Evolutionary conservation across 2,113 vertebrate genomes (phyloP).

Genomic region (Coryphaenoides rupestris): DNA sequence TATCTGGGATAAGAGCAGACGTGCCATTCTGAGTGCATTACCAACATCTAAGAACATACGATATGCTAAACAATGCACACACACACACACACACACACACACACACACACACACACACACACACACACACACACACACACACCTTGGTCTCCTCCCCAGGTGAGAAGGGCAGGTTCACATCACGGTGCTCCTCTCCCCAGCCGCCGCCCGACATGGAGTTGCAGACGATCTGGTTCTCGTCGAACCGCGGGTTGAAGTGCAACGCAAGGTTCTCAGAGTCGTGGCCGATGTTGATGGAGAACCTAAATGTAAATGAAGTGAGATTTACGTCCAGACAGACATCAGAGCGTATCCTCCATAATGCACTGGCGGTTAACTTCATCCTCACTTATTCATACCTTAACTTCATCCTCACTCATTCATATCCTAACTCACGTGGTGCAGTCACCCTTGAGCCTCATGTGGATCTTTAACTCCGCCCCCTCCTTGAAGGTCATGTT

Average conservation of each 20-base stretch:
- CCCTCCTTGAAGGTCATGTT: constrained; percentile 71
- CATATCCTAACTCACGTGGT: too few species aligned
- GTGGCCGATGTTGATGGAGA: constrained; percentile 71
- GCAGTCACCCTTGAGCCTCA: constrained; percentile 41
- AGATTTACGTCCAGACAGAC: too few species aligned
- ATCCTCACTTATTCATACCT: too few species aligned
- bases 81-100: too few species aligned
- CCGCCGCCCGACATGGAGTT: constrained; percentile 59
- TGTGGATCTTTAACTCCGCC: constrained; percentile 65
- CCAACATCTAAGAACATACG: too few species aligned
- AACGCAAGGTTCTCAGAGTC: constrained; percentile 55
- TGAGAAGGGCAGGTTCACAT: constrained; percentile 57
- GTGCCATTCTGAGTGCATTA: too few species aligned
- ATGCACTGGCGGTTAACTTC: too few species aligned
- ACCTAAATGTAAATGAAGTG: constrained; percentile 48
- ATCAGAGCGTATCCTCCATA: too few species aligned
- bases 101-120: too few species aligned
- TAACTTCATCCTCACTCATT: too few species aligned
- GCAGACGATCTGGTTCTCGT: constrained; percentile 47
- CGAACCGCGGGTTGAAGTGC: constrained; percentile 74
- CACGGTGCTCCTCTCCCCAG: constrained; percentile 51
- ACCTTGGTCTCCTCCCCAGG: constrained; percentile 71
- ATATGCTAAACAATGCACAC: too few species aligned
- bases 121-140: constrained; percentile 4
- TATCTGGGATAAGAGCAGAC: too few species aligned